Evolutionary conservation across 2,888 invertebrate genomes (phyloP).

Genomic region (Oconnorella tubifera): DNA sequence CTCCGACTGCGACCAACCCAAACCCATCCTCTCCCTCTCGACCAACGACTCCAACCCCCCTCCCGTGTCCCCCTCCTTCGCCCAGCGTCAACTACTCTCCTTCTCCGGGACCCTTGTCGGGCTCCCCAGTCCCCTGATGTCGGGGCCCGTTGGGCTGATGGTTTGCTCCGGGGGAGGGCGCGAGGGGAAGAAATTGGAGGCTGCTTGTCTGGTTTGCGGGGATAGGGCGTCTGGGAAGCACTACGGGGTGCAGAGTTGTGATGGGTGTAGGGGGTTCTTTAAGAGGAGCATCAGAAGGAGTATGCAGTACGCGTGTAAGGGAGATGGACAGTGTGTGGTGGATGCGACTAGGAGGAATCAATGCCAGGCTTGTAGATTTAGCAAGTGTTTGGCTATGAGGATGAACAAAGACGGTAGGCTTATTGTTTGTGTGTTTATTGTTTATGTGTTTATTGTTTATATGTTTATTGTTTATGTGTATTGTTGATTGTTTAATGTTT

Average conservation of each 20-base stretch:
- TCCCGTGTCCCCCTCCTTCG: neutral
- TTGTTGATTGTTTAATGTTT: too few relatives aligned
- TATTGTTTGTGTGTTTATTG: neutral
- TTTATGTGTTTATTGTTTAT: neutral
- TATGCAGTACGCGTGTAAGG: constrained; percentile 86
- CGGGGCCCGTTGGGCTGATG: neutral
- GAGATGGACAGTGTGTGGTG: constrained; percentile 78
- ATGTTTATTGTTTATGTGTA: neutral
- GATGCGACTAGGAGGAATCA: constrained; percentile 88
- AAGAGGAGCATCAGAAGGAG: constrained; percentile 84
- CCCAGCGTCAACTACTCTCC: neutral
- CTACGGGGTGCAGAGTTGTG: constrained; percentile 60
- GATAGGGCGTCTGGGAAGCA: constrained; percentile 60
- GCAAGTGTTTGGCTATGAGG: constrained; percentile 83
- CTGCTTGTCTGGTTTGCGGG: constrained; percentile 57
- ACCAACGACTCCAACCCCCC: neutral
- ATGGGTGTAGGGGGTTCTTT: constrained; percentile 78
- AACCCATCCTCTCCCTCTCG: too few relatives aligned
- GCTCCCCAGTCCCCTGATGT: constrained; percentile 3
- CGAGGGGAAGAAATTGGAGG: constrained; percentile 54
- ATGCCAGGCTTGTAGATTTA: constrained; percentile 88
- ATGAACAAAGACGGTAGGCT: constrained; percentile 87
- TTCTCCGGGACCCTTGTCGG: neutral
- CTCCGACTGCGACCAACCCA: too few relatives aligned
- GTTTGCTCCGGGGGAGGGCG: neutral